phyloP scores from a whole-genome alignment of 2,888 invertebrate species.

The Trissolcus japonicus region DNA sequence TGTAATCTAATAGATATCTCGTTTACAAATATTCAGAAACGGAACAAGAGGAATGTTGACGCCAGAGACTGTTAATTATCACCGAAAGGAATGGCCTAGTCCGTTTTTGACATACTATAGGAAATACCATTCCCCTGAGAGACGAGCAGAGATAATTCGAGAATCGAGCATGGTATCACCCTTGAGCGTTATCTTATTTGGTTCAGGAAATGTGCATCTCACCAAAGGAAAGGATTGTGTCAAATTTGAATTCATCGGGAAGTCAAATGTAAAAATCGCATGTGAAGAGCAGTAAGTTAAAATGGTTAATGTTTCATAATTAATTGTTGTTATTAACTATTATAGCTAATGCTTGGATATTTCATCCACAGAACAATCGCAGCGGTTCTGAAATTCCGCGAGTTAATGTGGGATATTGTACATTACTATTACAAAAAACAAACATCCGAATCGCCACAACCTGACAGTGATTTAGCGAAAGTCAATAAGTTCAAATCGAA shows the following conservation, averaged over 20 bases:
- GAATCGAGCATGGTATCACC: conserved; percentile 81
- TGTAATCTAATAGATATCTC: not conserved
- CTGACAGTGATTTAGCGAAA: conserved; percentile 29
- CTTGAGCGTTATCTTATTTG: conserved; percentile 80
- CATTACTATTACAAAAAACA: conserved; percentile 78
- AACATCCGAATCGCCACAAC: conserved; percentile 32
- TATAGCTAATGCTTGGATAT: not conserved
- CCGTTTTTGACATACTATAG: conserved; percentile 79
- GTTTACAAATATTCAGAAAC: conserved; percentile 67
- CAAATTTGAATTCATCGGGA: conserved; percentile 4
- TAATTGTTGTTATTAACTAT: not conserved
- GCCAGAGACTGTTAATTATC: conserved; percentile 82
- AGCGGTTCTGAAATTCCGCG: conserved; percentile 77
- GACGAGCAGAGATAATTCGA: conserved; percentile 79
- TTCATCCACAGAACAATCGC: conserved; percentile 1
- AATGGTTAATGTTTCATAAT: not conserved
- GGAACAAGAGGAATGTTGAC: conserved; percentile 79
- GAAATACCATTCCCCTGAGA: conserved; percentile 78
- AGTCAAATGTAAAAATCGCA: conserved; percentile 67
- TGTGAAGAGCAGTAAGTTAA: conserved; percentile 75
- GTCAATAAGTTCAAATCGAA: conserved; percentile 61
- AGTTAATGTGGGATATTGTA: conserved; percentile 77
- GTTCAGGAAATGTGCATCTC: conserved; percentile 63
- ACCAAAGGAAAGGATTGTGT: not conserved
- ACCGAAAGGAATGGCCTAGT: conserved; percentile 75